Evolutionary conservation across 2,888 invertebrate genomes (phyloP), one percentile per base, ranked within the genome.

Genomic region (Suillia variegata): DNA sequence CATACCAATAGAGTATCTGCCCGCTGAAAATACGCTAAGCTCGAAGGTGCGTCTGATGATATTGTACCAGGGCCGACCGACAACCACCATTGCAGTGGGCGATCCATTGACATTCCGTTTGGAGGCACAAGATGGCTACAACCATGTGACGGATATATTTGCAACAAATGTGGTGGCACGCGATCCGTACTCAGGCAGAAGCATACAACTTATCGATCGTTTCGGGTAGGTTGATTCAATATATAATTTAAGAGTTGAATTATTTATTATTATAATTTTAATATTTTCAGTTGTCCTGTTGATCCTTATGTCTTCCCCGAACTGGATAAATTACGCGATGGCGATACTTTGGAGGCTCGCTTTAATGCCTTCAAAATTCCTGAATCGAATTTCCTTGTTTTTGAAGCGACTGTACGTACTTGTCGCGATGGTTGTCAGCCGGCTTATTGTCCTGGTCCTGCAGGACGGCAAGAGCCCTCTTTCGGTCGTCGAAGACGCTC

Each of bases 321-420:
- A 75, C 80, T 96, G 68, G 94, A 94, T 77, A 89, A 92, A 74
- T 87, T 93, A 0, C 87, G 95, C 21, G 93, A 88, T 70, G 91
- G 93, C 0, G 94, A 94, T 75, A 93, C 92, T 2, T 82, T 96
- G 55, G 94, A 95, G 84, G 94, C 95, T 0, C 86, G 94, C 71
- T 96, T 96, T 80, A 94, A 95, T 80, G 95, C 95, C 0, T 96
- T 95, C 78, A 96, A 95, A 83, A 94, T 96, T 66, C 95, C 95
- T 0, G 95, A 95, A 83, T 95, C 95, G 0, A 95, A 95, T 81
- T 94, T 94, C 85, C 83, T 96, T 68, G 93, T 95, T 1, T 96
- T 96, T 74, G 95, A 96, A 82, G 95, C 95, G 1, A 95, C 93
- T 0, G 95, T 96, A 0, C 85, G 92, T 58, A 93, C 94, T 0